These are phyloP conservation scores for Chlamydotis undulata DNA, from an alignment of 2,113 vertebrate genomes.

Conservation along the genomic window DNA sequence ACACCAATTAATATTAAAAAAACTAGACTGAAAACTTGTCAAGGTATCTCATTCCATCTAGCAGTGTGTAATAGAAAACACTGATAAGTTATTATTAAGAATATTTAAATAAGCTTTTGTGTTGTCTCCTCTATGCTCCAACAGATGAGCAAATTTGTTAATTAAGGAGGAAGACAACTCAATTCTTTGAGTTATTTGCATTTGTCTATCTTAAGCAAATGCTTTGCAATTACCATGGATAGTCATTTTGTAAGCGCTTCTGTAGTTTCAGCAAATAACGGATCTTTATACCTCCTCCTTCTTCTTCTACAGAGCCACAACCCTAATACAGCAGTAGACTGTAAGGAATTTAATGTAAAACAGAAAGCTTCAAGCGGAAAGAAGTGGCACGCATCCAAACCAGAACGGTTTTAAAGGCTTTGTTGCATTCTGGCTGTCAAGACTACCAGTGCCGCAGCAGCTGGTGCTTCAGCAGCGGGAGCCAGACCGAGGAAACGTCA, in stretches of 20 bases:
- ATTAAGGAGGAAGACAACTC: not conserved
- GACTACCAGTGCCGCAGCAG: not conserved
- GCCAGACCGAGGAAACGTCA: not conserved
- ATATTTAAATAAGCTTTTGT: not conserved
- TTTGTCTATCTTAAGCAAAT: not conserved
- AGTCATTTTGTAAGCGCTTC: not conserved
- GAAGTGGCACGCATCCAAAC: not conserved
- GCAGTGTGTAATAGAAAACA: not conserved
- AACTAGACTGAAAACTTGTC: not conserved
- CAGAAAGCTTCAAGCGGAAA: not conserved
- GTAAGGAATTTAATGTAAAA: not conserved
- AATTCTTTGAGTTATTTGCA: not conserved
- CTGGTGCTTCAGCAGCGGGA: accelerated
- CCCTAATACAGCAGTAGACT: not conserved
- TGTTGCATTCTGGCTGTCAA: too few species aligned
- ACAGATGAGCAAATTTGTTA: not conserved
- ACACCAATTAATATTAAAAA: not conserved
- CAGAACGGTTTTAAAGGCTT: not conserved
- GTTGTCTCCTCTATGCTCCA: not conserved
- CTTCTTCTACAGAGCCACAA: not conserved
- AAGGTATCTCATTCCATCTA: not conserved
- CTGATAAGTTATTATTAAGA: not conserved
- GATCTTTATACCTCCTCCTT: not conserved
- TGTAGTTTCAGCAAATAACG: not conserved
- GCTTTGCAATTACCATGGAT: not conserved